Evolutionary conservation across 2,888 invertebrate species (phyloP), one percentile per base, ranked within the genome.

Genomic region (Microchrysa polita): DNA sequence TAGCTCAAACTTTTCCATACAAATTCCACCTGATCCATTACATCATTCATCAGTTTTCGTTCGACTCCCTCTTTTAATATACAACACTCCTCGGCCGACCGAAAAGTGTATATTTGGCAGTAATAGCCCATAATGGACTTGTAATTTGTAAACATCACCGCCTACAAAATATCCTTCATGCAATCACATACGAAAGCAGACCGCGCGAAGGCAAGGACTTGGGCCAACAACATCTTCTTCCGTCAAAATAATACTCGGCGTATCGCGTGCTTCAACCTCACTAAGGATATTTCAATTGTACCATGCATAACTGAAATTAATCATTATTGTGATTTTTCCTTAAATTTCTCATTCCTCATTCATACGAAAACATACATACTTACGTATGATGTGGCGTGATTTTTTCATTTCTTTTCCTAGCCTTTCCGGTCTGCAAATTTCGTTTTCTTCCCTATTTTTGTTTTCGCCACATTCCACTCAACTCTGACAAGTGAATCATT

Each of bases 221-320:
- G n/a, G n/a, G n/a, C n/a, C n/a, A n/a, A 34, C 27, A 7, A 34
- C 27, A 7, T 34, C 27, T 34, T 34, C 27, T 2, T 34, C 27
- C 27, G 27, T 27, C 57, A 69, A 42, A 69, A 53, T 40, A 22
- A 22, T 40, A 7, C n/a, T 57, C 34, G 14, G 67, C 55, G 67
- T 53, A 16, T 18, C 9, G 12, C 18, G 55, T n/a, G 14, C 27
- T n/a, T 5, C 18, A 52, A 44, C 20, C 22, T n/a, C 16, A n/a
- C 48, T n/a, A 48, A n/a, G 57, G 16, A 20, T 40, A 57, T 55
- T 55, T 69, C 69, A 20, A 57, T 55, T 55, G 22, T 72, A 67
- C 65, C 74, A 74, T 72, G 74, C 72, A 74, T 74, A 74, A 59
- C 48, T 52, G 59, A 74, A 65, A 74, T 74, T 72, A 74, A 74